Evolutionary conservation across 2,888 invertebrate species (phyloP).

Genomic region (Conomelus anceps): DNA sequence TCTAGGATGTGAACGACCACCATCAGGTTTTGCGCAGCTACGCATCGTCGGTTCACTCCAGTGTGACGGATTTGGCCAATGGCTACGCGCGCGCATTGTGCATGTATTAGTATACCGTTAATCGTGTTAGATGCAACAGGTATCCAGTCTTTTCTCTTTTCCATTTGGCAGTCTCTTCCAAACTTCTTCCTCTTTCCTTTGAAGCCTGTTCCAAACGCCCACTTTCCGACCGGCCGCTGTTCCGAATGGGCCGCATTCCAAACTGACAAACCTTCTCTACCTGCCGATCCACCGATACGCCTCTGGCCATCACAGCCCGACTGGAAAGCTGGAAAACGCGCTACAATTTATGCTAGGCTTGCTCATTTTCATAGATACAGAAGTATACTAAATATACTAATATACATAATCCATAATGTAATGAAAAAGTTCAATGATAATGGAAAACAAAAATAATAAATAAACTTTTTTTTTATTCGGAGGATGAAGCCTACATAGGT

Average conservation of each 20-base stretch:
- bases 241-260: neutral
- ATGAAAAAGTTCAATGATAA: too few relatives aligned
- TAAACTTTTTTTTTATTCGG: too few relatives aligned
- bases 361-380: neutral
- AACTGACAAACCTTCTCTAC: neutral
- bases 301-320: neutral
- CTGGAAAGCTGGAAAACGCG: neutral
- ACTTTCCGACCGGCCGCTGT: neutral
- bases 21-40: neutral
- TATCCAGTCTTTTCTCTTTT: neutral
- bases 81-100: constrained; percentile 35
- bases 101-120: neutral
- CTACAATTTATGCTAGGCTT: neutral
- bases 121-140: neutral
- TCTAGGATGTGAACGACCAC: neutral
- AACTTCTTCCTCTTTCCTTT: neutral
- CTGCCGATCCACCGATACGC: neutral
- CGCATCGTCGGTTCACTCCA: constrained; percentile 19
- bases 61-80: constrained; percentile 18
- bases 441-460: too few relatives aligned
- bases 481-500: too few relatives aligned
- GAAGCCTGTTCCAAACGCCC: neutral
- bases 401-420: too few relatives aligned
- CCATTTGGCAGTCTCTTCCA: neutral
- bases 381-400: too few relatives aligned